Evolutionary conservation across 2,113 vertebrate genomes (phyloP).

Genomic region (Fukomys damarensis): DNA sequence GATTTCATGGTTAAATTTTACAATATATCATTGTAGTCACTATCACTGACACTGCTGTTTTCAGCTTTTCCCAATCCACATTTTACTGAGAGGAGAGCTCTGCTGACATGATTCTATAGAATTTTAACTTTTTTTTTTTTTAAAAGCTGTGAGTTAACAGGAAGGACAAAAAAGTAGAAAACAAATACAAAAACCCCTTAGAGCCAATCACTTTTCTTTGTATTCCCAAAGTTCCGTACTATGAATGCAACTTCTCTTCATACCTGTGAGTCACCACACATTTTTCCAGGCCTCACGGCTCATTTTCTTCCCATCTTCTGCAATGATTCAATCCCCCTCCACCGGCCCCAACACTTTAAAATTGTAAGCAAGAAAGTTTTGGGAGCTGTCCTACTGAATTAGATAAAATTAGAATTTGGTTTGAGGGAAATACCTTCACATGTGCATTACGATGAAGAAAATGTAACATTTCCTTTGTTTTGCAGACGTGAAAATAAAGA

Average conservation of each 20-base stretch:
- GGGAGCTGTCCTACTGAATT: conserved; percentile 68
- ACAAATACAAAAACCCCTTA: neutral
- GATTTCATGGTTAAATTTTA: conserved; percentile 60
- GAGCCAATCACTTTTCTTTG: neutral
- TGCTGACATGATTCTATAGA: conserved; percentile 22
- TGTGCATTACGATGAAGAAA: conserved; percentile 67
- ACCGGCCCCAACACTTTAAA: neutral
- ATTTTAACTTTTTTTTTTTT: neutral
- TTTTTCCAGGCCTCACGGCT: conserved; percentile 67
- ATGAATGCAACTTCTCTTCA: conserved; percentile 39
- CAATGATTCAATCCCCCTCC: conserved; percentile 27
- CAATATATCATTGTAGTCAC: neutral
- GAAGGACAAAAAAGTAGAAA: neutral
- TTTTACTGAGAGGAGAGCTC: conserved; percentile 26
- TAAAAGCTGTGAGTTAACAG: neutral
- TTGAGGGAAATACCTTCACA: conserved; percentile 64
- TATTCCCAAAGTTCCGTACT: neutral
- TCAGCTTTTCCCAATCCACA: neutral
- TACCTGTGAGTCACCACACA: conserved; percentile 58
- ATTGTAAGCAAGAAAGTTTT: conserved; percentile 63
- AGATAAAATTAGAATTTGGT: conserved; percentile 67
- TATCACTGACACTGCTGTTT: neutral
- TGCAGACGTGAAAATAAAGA: conserved; percentile 60
- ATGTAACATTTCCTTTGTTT: conserved; percentile 58
- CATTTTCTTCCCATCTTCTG: conserved; percentile 59